Conservation (phyloP, 2,888 invertebrate species). For the Brachyptera risi region DNA sequence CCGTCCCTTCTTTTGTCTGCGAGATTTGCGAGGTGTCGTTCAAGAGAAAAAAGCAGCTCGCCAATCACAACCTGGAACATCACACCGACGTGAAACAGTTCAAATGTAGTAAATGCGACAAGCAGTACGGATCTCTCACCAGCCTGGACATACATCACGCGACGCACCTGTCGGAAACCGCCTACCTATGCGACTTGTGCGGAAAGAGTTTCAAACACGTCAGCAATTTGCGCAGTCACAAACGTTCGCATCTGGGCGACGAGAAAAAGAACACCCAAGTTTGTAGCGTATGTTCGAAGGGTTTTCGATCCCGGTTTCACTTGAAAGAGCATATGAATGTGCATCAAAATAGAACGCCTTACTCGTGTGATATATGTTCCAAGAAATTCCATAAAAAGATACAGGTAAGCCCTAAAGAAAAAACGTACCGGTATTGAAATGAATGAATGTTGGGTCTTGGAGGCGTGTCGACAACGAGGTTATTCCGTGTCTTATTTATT, state of each 20-base stretch:
- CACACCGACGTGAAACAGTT: constrained; percentile 36
- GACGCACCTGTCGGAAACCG: constrained; percentile 37
- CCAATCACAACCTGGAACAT: constrained; percentile 38
- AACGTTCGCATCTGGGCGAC: constrained; percentile 41
- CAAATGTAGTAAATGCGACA: constrained; percentile 40
- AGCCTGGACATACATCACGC: constrained; percentile 42
- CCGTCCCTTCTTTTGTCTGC: constrained; percentile 24
- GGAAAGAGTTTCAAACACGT: constrained; percentile 44
- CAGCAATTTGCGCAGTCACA: constrained; percentile 42
- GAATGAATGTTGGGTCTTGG: no score
- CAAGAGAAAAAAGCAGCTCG: constrained; percentile 35
- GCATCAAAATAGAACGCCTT: constrained; percentile 43
- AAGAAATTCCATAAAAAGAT: constrained; percentile 44
- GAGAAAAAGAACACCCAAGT: constrained; percentile 41
- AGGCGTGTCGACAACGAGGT: no score
- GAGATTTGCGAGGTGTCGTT: constrained; percentile 30
- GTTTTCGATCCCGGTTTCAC: constrained; percentile 47
- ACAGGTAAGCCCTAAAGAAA: no score
- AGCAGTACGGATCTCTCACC: constrained; percentile 40
- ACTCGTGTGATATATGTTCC: constrained; percentile 45
- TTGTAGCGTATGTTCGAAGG: constrained; percentile 47
- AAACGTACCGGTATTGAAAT: no score
- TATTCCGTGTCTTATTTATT: no score
- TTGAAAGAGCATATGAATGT: constrained; percentile 48
- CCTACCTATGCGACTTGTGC: constrained; percentile 43